phyloP scores from a whole-genome alignment of 2,797 vertebrate genomes.

The Halcyon chelicuti region DNA sequence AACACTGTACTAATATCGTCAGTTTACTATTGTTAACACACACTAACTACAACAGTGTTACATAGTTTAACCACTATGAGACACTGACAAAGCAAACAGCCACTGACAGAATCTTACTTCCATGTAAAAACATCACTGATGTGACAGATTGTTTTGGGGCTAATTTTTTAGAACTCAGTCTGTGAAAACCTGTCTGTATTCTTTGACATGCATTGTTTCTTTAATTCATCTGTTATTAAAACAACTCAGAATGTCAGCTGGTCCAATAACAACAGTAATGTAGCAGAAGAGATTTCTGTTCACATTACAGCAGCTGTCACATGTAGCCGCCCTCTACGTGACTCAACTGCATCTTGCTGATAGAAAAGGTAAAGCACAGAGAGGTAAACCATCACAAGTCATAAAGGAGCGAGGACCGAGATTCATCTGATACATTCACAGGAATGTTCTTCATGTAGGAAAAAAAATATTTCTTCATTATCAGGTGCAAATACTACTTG shows the following conservation, averaged over 20 bases:
- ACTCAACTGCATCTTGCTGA: neutral
- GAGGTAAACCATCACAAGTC: neutral
- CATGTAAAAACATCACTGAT: neutral
- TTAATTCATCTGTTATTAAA: neutral
- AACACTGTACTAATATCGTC: neutral
- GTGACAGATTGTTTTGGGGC: neutral
- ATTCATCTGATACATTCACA: neutral
- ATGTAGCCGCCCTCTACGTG: rapidly evolving
- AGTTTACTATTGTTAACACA: neutral
- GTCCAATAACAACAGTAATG: neutral
- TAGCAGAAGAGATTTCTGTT: neutral
- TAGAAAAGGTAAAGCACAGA: neutral
- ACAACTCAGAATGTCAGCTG: neutral
- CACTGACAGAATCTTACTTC: neutral
- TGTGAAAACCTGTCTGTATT: neutral
- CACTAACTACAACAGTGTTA: neutral
- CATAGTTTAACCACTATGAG: neutral
- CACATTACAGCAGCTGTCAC: neutral
- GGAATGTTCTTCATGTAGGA: neutral
- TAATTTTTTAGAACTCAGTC: neutral
- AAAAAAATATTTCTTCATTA: neutral
- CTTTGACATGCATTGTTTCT: neutral
- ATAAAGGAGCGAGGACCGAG: neutral
- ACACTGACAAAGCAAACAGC: neutral
- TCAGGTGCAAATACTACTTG: neutral